phyloP scores from a whole-genome alignment of 2,797 vertebrate species.

The Galagoides demidoff region DNA sequence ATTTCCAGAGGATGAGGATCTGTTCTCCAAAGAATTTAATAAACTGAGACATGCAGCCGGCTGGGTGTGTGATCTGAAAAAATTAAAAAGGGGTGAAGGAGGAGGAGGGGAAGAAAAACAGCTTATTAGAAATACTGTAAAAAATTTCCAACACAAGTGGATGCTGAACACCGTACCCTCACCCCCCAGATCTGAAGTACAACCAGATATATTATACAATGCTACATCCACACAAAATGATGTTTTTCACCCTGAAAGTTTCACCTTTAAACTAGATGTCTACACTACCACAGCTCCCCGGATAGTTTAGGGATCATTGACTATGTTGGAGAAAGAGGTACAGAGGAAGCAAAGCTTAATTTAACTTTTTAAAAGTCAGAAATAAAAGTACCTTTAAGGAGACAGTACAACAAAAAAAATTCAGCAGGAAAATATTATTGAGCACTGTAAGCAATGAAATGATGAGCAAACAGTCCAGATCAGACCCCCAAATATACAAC shows the following conservation, averaged over 20 bases:
- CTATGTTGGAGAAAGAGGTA: not conserved
- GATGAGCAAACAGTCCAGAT: not conserved
- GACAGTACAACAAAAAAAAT: not conserved
- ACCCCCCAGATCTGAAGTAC: not conserved
- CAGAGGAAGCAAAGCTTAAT: not conserved
- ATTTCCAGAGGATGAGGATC: constrained; percentile 99
- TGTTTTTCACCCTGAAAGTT: not conserved
- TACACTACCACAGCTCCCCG: not conserved
- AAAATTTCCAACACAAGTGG: not conserved
- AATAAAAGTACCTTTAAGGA: not conserved
- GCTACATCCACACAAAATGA: not conserved
- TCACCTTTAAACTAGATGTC: not conserved
- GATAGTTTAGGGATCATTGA: not conserved
- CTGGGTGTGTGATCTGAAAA: constrained; percentile 97
- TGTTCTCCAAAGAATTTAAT: constrained; percentile 99
- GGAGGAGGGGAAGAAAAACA: constrained; percentile 5
- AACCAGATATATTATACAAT: not conserved
- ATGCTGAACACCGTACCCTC: no score
- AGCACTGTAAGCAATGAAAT: not conserved
- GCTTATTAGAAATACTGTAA: constrained; percentile 63
- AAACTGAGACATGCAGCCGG: constrained; percentile 99
- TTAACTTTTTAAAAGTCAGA: not conserved
- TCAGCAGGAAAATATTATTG: no score
- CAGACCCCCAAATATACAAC: rapidly evolving
- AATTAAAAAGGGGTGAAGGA: not conserved